Conservation (phyloP, 2,113 vertebrate species). For the human (Homo sapiens) region DNA sequence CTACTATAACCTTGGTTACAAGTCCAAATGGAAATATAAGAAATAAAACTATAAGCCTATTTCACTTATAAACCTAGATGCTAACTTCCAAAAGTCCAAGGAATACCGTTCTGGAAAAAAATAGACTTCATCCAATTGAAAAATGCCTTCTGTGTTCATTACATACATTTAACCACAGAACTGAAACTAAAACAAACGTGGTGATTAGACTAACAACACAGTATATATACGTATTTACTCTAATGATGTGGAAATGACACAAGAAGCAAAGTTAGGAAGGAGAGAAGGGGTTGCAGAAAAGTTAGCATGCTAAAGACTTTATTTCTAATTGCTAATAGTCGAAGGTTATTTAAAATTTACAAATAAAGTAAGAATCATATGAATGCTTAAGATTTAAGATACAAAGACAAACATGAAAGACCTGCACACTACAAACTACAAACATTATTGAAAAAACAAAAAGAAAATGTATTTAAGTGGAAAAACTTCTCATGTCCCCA, state of each 20-base stretch:
- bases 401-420: neutral
- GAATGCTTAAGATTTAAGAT: too few species aligned
- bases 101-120: neutral
- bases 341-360: neutral
- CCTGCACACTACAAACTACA: neutral
- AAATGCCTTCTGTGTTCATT: neutral
- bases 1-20: neutral
- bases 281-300: neutral
- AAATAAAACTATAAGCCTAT: neutral
- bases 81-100: neutral
- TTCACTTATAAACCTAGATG: neutral
- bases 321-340: neutral
- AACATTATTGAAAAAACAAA: neutral
- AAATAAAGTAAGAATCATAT: neutral
- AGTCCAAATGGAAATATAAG: neutral
- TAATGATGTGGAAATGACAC: neutral
- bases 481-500: neutral
- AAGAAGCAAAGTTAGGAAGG: neutral
- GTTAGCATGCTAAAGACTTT: too few species aligned
- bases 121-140: neutral
- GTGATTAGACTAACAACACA: neutral
- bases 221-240: neutral
- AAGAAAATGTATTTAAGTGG: neutral
- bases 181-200: neutral
- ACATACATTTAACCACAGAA: neutral